A percentile compares a stretch with the other conserved stretches of the same genome.
phyloP scores from a whole-genome alignment of 1,140 invertebrate genomes.

The Dryas iulia region DNA sequence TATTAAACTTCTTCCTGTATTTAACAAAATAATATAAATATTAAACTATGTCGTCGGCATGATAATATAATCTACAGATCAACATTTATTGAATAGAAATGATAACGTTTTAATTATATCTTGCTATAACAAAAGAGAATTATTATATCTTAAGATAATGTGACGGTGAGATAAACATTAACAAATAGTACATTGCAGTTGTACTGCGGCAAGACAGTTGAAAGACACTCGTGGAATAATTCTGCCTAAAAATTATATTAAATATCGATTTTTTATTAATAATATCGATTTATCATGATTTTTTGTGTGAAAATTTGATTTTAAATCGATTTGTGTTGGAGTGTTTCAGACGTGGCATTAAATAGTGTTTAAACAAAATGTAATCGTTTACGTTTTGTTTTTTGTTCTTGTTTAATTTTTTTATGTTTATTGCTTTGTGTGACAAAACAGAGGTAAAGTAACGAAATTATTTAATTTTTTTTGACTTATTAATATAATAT shows the following conservation, averaged over 20 bases:
- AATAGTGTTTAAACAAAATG: neutral
- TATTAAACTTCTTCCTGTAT: neutral
- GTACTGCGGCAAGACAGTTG: conserved; percentile 11
- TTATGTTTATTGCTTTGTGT: neutral
- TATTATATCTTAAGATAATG: conserved; percentile 9
- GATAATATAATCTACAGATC: neutral
- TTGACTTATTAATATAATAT: too few relatives aligned
- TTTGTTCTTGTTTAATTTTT: neutral
- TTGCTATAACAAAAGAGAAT: neutral
- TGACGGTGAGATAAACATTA: neutral
- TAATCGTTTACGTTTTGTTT: neutral
- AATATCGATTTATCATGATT: neutral
- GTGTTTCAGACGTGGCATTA: neutral
- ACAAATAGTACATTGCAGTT: neutral
- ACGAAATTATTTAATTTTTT: neutral
- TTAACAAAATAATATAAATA: neutral
- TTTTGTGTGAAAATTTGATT: neutral
- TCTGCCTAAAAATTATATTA: neutral
- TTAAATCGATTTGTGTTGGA: neutral
- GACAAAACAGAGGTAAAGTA: neutral
- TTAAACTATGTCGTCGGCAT: neutral
- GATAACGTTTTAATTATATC: neutral
- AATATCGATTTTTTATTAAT: neutral
- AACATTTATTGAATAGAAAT: conserved; percentile 11
- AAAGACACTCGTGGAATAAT: neutral